Evolutionary conservation across 2,797 vertebrate species (phyloP).

Genomic region (Spatula versicolor): DNA sequence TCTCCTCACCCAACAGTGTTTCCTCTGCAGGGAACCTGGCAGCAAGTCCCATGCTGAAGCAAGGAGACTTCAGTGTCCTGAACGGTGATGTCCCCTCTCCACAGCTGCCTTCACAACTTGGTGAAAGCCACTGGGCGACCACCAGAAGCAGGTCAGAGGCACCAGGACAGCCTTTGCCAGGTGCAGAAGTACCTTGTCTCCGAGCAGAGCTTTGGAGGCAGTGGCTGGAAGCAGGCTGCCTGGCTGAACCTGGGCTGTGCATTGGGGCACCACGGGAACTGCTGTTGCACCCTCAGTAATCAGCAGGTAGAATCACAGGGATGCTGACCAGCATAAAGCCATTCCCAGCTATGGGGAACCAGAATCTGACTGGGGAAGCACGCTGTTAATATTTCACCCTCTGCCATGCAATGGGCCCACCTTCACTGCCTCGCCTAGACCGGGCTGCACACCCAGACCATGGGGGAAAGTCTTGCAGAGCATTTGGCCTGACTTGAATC

Average conservation of each 20-base stretch:
- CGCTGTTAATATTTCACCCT: fast-evolving
- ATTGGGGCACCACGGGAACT: background rate
- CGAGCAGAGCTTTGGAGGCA: background rate
- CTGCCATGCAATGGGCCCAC: background rate
- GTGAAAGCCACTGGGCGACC: background rate
- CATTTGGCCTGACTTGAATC: fast-evolving
- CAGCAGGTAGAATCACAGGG: background rate
- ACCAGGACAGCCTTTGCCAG: background rate
- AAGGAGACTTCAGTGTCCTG: background rate
- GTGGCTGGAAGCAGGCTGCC: background rate
- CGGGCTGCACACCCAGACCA: background rate
- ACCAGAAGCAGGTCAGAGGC: background rate
- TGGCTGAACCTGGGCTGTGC: background rate
- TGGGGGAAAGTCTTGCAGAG: background rate
- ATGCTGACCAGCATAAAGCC: background rate
- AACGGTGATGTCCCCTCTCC: background rate
- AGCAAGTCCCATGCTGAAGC: background rate
- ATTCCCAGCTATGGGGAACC: background rate
- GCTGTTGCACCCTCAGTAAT: background rate
- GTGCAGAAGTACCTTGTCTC: background rate
- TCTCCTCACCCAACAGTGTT: background rate
- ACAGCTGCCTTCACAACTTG: background rate
- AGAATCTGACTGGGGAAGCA: background rate
- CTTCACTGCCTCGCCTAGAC: fast-evolving
- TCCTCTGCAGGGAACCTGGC: background rate